Base-by-base conservation (phyloP, 2,797 vertebrate species). In the Mus minutoides region DNA sequence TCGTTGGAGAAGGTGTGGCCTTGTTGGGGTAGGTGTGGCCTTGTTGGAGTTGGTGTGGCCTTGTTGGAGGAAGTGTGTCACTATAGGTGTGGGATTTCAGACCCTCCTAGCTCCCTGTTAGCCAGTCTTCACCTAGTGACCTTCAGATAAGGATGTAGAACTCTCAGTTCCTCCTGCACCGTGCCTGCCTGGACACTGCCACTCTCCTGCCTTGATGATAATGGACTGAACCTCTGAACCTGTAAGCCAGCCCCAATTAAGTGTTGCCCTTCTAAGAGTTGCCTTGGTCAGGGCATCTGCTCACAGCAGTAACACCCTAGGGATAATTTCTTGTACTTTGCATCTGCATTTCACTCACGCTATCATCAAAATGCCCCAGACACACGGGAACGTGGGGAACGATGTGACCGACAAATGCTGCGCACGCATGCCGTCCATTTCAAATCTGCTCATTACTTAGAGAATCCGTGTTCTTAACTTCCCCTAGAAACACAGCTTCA, bases 401-500 rank as follows among this genome's bases (percentile, higher is more conserved):
- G 9, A 0, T 29, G 34, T 31, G 31, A 22, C 26, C 16, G 49
- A 19, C 10, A 16, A 6, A 76, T 4, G 8, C 3, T 22, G 6
- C 5, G 5, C 4, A 9, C 13, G 6, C 1, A 1, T 2, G 43
- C 21, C 2, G 2, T n/a, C 43, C 86, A 62, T 75, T 76, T 8
- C 6, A 26, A 84, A 54, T 11, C 67, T 73, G 43, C 49, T 37
- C 29, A 75, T 17, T 37, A 3, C 17, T 62, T 62, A 56, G 24
- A 10, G 6, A 22, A 40, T 11, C 9, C 5, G 7, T 46, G 19
- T 34, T 26, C 26, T 46, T 60, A 17, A 43, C 29, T 22, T 84
- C 11, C 43, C 22, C 58, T 22, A 52, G n/a, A 84, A 76, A 54
- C 26, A 8, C 16, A 43, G 71, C 37, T 73, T 14, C 21, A 49